Percentiles rank a stretch among this genome's conserved stretches.
Conservation (phyloP, 2,113 vertebrate species). For the Hydrolagus affinis region DNA sequence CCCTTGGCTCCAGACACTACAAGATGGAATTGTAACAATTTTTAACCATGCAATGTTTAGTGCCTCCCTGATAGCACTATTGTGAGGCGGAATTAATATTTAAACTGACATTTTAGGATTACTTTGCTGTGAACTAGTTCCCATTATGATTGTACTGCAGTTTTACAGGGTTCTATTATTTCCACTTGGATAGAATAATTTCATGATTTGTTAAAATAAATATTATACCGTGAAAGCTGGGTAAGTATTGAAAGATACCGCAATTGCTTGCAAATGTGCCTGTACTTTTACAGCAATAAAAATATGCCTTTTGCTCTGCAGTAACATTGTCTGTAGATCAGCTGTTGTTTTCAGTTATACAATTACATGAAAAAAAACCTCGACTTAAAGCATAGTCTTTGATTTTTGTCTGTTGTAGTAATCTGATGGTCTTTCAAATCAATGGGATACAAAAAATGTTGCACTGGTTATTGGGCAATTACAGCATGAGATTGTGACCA, state of each 20-base stretch:
- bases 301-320: background rate
- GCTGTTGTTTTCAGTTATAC: background rate
- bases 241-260: background rate
- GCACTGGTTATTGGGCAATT: background rate
- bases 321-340: background rate
- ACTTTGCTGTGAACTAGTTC: too few relatives aligned
- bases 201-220: too few relatives aligned
- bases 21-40: too few relatives aligned
- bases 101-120: too few relatives aligned
- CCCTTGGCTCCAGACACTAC: too few relatives aligned
- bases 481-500: background rate
- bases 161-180: too few relatives aligned
- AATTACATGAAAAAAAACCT: background rate
- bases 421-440: background rate
- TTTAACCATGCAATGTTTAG: too few relatives aligned
- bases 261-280: background rate
- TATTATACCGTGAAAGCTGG: too few relatives aligned
- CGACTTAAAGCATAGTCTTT: background rate
- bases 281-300: background rate
- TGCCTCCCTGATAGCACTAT: too few relatives aligned
- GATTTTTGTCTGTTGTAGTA: background rate
- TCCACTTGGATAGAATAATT: too few relatives aligned
- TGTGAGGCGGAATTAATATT: too few relatives aligned
- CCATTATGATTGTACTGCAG: too few relatives aligned
- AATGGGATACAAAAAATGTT: conserved; percentile 5